Evolutionary conservation across 2,888 invertebrate species (phyloP).

Genomic region (Adelognathus sp.): DNA sequence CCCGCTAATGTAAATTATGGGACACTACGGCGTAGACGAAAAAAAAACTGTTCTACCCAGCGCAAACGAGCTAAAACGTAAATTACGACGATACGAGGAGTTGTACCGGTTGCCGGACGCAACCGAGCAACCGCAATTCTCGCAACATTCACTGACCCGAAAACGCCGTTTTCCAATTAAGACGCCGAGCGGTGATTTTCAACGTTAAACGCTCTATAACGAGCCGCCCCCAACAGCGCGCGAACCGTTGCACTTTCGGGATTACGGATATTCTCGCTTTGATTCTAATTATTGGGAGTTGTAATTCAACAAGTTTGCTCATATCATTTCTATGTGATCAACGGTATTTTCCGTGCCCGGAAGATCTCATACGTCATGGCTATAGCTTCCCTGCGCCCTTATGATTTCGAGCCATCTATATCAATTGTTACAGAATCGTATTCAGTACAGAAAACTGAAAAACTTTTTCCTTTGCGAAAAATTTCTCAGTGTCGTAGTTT

Average conservation of each 20-base stretch:
- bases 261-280: background rate
- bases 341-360: background rate
- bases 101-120: slow-evolving; percentile 5
- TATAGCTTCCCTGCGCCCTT: too few species aligned
- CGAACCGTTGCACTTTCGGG: background rate
- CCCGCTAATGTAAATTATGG: background rate
- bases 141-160: slow-evolving; percentile 36
- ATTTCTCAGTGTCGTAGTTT: background rate
- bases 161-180: slow-evolving; percentile 52
- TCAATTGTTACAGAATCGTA: background rate
- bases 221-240: too few species aligned
- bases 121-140: background rate
- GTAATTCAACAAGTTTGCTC: background rate
- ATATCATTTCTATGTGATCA: background rate
- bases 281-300: background rate
- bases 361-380: too few species aligned
- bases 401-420: background rate
- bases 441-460: background rate
- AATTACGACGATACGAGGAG: background rate
- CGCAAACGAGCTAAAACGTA: background rate
- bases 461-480: background rate
- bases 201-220: slow-evolving; percentile 17
- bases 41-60: background rate
- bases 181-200: slow-evolving; percentile 2
- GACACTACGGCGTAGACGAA: background rate